Percentiles rank a stretch among this genome's conserved stretches.
Conservation (phyloP, 2,797 vertebrate genomes). For the Gila robusta region DNA sequence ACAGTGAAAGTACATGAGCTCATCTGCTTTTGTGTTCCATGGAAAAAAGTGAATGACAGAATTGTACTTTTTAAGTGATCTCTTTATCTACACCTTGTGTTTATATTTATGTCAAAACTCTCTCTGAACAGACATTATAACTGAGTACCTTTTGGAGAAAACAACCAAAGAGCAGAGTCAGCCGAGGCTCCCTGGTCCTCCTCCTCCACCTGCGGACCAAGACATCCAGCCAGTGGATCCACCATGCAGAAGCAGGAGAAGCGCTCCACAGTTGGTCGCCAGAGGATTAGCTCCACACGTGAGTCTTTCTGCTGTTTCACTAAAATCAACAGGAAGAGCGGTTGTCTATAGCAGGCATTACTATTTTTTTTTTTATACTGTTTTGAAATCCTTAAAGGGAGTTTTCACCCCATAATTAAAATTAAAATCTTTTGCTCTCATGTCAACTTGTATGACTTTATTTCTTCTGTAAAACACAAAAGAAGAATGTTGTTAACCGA, state of each 20-base stretch:
- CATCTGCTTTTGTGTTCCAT: slow-evolving; percentile 11
- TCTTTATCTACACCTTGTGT: background rate
- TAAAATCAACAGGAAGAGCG: background rate
- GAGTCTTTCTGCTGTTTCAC: background rate
- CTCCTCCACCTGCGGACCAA: slow-evolving; percentile 64
- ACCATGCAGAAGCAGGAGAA: slow-evolving; percentile 1
- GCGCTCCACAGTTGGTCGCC: slow-evolving; percentile 68
- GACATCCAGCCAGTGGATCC: slow-evolving; percentile 14
- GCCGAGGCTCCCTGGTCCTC: slow-evolving; percentile 64
- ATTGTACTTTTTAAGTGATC: background rate
- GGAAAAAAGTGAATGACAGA: background rate
- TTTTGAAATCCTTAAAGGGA: background rate
- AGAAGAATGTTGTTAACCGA: background rate
- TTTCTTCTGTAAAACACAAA: background rate
- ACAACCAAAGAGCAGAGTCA: background rate
- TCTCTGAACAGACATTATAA: slow-evolving; percentile 71
- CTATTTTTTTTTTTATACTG: background rate
- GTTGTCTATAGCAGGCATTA: background rate
- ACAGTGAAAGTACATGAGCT: background rate
- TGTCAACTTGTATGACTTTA: background rate
- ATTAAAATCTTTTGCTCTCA: background rate
- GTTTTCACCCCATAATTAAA: background rate
- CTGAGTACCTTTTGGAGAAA: slow-evolving; percentile 71
- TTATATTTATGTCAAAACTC: slow-evolving; percentile 5
- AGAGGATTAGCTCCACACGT: slow-evolving; percentile 69